These are phyloP conservation scores for Dinomys branickii DNA, from an alignment of 2,113 vertebrate genomes.

Conservation along the genomic window DNA sequence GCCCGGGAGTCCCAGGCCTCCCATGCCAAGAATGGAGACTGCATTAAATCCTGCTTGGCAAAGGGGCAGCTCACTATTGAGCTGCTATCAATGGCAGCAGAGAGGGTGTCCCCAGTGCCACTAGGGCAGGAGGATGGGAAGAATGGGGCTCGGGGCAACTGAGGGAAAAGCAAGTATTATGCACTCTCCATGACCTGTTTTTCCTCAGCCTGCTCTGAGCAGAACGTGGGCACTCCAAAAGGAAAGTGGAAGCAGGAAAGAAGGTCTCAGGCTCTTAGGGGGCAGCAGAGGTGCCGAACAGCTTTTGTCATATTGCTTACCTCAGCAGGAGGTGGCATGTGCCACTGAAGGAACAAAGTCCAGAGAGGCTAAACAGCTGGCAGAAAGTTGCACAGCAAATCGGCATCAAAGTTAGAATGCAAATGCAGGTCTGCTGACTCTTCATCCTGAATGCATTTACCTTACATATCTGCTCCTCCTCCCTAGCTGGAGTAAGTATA, in stretches of 20 bases:
- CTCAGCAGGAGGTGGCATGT: background rate
- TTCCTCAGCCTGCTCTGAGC: background rate
- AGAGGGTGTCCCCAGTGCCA: background rate
- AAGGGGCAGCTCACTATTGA: slow-evolving; percentile 40
- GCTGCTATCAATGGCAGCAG: background rate
- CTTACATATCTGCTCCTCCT: background rate
- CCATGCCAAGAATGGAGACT: slow-evolving; percentile 64
- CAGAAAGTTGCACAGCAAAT: background rate
- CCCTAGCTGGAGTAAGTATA: background rate
- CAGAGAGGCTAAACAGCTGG: background rate
- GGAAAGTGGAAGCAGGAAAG: background rate
- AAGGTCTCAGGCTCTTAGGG: background rate
- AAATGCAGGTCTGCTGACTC: background rate
- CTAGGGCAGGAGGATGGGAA: background rate
- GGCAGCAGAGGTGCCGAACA: accelerated
- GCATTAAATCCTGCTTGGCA: background rate
- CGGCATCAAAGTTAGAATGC: background rate
- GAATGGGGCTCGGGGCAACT: background rate
- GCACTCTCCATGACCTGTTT: background rate
- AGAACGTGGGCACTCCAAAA: background rate
- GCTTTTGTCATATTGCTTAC: background rate
- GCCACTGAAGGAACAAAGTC: background rate
- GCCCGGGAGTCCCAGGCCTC: slow-evolving; percentile 28
- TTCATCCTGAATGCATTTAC: background rate
- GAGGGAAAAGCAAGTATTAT: background rate